These are phyloP conservation scores for Bombus confusus DNA, from an alignment of 1,140 invertebrate genomes.

Conservation along the genomic window DNA sequence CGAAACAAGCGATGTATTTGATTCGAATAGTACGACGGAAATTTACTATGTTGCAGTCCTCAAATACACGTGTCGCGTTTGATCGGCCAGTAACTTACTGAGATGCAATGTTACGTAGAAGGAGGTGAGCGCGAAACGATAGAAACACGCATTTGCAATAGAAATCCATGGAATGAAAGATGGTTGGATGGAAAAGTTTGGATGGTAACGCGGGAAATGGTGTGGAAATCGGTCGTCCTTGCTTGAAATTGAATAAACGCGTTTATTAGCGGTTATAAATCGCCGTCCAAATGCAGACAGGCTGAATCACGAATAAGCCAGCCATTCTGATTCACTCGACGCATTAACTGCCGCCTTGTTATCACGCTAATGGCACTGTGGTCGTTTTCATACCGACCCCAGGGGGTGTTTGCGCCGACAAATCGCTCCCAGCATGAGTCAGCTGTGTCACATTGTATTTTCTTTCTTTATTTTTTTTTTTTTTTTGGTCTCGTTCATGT, in stretches of 20 bases:
- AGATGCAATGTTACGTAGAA: too few species aligned
- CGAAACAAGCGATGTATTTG: too few species aligned
- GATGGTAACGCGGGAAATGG: neutral
- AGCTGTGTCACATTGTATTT: neutral
- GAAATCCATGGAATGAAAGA: too few species aligned
- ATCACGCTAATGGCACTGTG: conserved; percentile 30
- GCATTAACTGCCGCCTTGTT: conserved; percentile 36
- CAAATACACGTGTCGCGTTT: too few species aligned
- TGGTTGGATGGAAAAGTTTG: neutral
- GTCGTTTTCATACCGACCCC: conserved; percentile 11
- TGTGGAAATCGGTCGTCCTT: conserved; percentile 9
- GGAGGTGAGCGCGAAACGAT: too few species aligned
- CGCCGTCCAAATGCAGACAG: conserved; percentile 29
- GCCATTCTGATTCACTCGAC: conserved; percentile 42
- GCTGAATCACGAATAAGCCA: conserved; percentile 44
- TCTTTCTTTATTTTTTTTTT: neutral
- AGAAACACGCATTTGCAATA: too few species aligned
- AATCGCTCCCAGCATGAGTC: conserved; percentile 17
- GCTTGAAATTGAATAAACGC: conserved; percentile 44
- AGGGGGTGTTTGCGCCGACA: conserved; percentile 12
- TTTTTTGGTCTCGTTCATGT: neutral
- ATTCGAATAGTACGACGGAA: too few species aligned
- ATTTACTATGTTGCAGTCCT: too few species aligned
- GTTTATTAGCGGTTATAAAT: conserved; percentile 33
- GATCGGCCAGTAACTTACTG: too few species aligned